Evolutionary conservation across 2,797 vertebrate genomes (phyloP).

Genomic region (Menidia menidia): DNA sequence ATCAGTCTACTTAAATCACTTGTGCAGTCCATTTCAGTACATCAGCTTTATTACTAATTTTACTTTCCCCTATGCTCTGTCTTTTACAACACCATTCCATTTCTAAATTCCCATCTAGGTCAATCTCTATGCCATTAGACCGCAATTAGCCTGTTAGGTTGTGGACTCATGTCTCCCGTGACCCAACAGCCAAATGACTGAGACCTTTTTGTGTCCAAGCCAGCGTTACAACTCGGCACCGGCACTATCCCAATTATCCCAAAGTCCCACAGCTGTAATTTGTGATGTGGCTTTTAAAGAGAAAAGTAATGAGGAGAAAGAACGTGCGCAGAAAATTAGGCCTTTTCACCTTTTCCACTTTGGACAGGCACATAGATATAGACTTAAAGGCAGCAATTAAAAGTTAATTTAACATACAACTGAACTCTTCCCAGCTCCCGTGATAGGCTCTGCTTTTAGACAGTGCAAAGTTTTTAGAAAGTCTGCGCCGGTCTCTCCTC

Average conservation of each 20-base stretch:
- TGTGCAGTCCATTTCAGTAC: constrained; percentile 37
- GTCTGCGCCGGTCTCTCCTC: constrained; percentile 19
- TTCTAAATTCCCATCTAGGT: constrained; percentile 30
- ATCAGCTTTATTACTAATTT: constrained; percentile 52
- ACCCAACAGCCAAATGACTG: constrained; percentile 54
- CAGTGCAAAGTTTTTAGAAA: not conserved
- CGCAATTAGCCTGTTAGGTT: constrained; percentile 65
- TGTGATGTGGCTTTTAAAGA: constrained; percentile 51
- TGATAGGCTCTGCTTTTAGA: not conserved
- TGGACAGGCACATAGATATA: constrained; percentile 20
- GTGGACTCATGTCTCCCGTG: constrained; percentile 46
- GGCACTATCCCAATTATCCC: constrained; percentile 56
- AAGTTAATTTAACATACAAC: constrained; percentile 7
- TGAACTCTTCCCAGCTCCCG: not conserved
- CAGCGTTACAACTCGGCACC: constrained; percentile 47
- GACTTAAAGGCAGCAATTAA: not conserved
- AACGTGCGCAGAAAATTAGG: constrained; percentile 11
- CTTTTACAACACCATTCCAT: constrained; percentile 36
- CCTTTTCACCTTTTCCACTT: constrained; percentile 12
- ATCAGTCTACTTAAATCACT: constrained; percentile 44
- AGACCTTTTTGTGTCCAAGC: constrained; percentile 54
- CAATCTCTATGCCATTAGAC: constrained; percentile 60
- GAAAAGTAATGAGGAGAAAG: constrained; percentile 25
- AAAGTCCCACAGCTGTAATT: constrained; percentile 43
- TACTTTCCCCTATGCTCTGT: constrained; percentile 33